phyloP scores from a whole-genome alignment of 2,888 invertebrate species.

The Drosophila longiperda region DNA sequence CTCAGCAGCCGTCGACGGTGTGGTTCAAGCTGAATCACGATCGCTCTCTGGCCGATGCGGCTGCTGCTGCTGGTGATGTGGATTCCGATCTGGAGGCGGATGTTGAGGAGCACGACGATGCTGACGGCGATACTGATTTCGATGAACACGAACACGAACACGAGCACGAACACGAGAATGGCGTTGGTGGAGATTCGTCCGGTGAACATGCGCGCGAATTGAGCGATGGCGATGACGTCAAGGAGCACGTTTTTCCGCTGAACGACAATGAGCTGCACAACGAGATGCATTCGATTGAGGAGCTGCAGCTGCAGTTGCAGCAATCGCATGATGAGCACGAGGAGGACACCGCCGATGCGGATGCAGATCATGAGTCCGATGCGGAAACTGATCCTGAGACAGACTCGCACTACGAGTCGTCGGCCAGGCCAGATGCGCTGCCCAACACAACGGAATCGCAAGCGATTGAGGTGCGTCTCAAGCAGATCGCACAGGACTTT shows the following conservation, averaged over 20 bases:
- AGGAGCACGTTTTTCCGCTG: constrained; percentile 74
- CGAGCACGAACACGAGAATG: constrained; percentile 23
- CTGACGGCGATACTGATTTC: constrained; percentile 33
- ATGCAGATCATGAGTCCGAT: constrained; percentile 41
- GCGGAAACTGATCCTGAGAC: constrained; percentile 48
- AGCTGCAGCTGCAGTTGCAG: constrained; percentile 70
- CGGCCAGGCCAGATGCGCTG: constrained; percentile 31
- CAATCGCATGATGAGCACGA: constrained; percentile 39
- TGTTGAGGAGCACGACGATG: constrained; percentile 56
- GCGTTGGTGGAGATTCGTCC: constrained; percentile 39
- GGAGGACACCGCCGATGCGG: constrained; percentile 38
- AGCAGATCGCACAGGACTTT: constrained; percentile 84
- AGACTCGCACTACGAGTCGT: constrained; percentile 44
- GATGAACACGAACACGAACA: constrained; percentile 45
- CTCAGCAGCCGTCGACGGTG: constrained; percentile 81
- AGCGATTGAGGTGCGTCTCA: constrained; percentile 84
- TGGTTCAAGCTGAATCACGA: constrained; percentile 82
- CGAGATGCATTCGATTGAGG: constrained; percentile 72
- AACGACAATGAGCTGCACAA: constrained; percentile 74
- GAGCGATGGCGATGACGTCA: constrained; percentile 66
- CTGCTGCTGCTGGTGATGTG: constrained; percentile 56
- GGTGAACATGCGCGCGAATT: constrained; percentile 74
- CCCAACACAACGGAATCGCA: constrained; percentile 76
- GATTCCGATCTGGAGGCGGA: constrained; percentile 66
- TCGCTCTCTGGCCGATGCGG: constrained; percentile 61